Evolutionary conservation across 2,888 invertebrate species (phyloP), one percentile per base, ranked within the genome.

Genomic region (Cheilosia impressa): DNA sequence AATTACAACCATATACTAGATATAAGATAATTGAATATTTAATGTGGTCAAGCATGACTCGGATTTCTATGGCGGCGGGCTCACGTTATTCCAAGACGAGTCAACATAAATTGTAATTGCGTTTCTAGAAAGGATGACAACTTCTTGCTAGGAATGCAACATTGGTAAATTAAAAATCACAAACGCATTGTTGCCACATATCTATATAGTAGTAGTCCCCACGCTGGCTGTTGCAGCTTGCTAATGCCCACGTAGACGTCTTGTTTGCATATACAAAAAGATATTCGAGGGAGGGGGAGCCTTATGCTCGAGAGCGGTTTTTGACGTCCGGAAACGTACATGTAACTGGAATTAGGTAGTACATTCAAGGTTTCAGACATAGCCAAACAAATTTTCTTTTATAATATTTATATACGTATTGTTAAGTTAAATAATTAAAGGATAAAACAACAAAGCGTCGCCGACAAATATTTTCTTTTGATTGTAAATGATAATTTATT

Each of bases 51-150:
- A 10, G 13, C 22, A 24, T 62, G 62, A 53, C 62, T 62, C 38
- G 22, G 41, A 43, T 41, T 72, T 62, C 0, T 43, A 62, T 50
- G 62, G n/a, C 60, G 62, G n/a, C 15, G 62, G 72, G 72, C 62
- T 72, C 72, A 73, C 72, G 62, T 43, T 62, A 43, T 43, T 63
- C 24, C 5, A 63, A 63, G 72, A 43, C 41, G 41, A 52, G 71
- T 72, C 52, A 58, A 41, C 38, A 24, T 22, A 47, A n/a, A 15
- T 22, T 24, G 1, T 4, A 15, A 9, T 68, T 68, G 68, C 43
- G 15, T 60, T 60, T 10, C 43, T n/a, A 60, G 22, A 41, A 41
- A 22, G 58, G 19, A 47, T 10, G 9, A 7, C 19, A 19, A 47
- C 17, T 47, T 4, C 60, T 60, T 27, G 31, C 5, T 62, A 13